phyloP scores from a whole-genome alignment of 92 coral and sea anemone genomes.

The Porites evermanni region DNA sequence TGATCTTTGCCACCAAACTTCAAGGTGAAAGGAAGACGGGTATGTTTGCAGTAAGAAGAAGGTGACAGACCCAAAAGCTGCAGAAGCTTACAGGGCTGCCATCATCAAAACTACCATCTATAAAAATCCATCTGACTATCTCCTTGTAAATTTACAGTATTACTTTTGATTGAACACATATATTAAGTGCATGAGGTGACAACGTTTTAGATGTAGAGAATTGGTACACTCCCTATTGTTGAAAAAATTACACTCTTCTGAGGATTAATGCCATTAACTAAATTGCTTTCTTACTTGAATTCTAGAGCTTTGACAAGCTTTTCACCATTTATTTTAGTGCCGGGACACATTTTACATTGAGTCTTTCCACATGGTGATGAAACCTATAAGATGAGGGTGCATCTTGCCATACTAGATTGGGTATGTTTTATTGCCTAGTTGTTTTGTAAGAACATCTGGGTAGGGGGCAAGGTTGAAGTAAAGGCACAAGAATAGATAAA shows the following conservation, averaged over 20 bases:
- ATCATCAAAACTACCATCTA: slow-evolving; percentile 51
- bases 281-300: too few relatives aligned
- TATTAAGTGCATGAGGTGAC: too few relatives aligned
- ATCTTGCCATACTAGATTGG: slow-evolving; percentile 44
- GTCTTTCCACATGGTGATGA: slow-evolving; percentile 42
- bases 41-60: slow-evolving; percentile 49
- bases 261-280: too few relatives aligned
- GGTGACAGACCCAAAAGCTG: slow-evolving; percentile 47
- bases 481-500: not conserved
- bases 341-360: slow-evolving; percentile 59
- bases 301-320: too few relatives aligned
- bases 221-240: too few relatives aligned
- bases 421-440: slow-evolving; percentile 5
- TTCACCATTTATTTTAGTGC: slow-evolving; percentile 29
- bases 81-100: slow-evolving; percentile 45
- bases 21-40: slow-evolving; percentile 47
- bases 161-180: too few relatives aligned
- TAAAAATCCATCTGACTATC: slow-evolving; percentile 56
- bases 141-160: slow-evolving; percentile 31
- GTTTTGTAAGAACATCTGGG: slow-evolving; percentile 7
- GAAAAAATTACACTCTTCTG: too few relatives aligned
- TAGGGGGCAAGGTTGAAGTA: not conserved
- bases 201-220: too few relatives aligned
- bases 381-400: slow-evolving; percentile 23
- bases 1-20: slow-evolving; percentile 36